Percentiles rank a stretch among this genome's conserved stretches.
phyloP scores from a whole-genome alignment of 1,140 invertebrate genomes.

The Drosophila obscura region DNA sequence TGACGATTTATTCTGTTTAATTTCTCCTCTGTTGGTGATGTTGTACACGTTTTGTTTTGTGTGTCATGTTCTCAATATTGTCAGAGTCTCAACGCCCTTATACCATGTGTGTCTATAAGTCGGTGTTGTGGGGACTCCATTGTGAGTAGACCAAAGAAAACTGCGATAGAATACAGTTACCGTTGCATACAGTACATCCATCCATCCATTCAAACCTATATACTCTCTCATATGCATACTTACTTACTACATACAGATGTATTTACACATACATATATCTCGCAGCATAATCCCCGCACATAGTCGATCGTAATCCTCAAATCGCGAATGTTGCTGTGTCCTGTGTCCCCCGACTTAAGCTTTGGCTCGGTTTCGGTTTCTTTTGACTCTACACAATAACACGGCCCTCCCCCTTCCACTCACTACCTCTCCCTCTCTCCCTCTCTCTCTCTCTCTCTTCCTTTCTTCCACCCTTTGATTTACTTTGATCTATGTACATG shows the following conservation, averaged over 20 bases:
- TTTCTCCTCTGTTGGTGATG: slow-evolving; percentile 49
- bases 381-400: no score
- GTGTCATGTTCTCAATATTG: slow-evolving; percentile 79
- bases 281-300: slow-evolving; percentile 37
- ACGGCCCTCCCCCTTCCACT: no score
- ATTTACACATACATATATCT: slow-evolving; percentile 33
- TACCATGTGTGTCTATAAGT: slow-evolving; percentile 78
- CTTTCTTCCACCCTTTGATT: no score
- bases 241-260: slow-evolving; percentile 2
- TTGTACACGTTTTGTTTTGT: slow-evolving; percentile 79
- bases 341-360: not conserved
- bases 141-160: slow-evolving; percentile 78
- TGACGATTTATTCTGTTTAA: slow-evolving; percentile 47
- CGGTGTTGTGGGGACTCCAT: slow-evolving; percentile 80
- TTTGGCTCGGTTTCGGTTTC: no score
- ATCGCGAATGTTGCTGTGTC: slow-evolving; percentile 16
- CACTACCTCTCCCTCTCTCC: no score
- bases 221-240: slow-evolving; percentile 24
- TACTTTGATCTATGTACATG: no score
- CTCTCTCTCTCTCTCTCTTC: no score
- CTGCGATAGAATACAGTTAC: slow-evolving; percentile 53
- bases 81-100: slow-evolving; percentile 82
- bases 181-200: slow-evolving; percentile 48
- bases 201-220: slow-evolving; percentile 20
- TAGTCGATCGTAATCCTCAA: slow-evolving; percentile 31